Conservation (phyloP, 2,113 vertebrate genomes). For the Amia ocellicauda region DNA sequence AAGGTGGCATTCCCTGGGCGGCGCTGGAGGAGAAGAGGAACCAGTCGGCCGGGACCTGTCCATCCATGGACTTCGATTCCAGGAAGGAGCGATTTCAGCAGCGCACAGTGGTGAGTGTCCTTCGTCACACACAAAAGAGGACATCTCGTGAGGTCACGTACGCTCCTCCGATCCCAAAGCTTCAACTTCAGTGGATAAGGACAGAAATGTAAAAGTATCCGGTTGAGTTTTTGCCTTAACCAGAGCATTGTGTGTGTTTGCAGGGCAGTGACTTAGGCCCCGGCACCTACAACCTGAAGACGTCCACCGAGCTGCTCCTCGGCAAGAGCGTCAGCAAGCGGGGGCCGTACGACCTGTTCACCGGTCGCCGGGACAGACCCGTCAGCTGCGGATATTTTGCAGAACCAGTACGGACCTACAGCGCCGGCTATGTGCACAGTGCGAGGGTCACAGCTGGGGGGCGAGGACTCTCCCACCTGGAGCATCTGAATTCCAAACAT, state of each 20-base stretch:
- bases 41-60: slow-evolving; percentile 16
- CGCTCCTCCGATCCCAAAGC: not conserved
- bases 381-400: slow-evolving; percentile 40
- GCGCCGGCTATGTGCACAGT: too few relatives aligned
- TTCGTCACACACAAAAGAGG: not conserved
- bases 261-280: slow-evolving; percentile 62
- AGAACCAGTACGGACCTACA: slow-evolving; percentile 56
- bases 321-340: slow-evolving; percentile 19
- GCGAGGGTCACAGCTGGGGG: too few relatives aligned
- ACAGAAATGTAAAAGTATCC: not conserved
- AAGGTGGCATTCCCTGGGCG: slow-evolving; percentile 53
- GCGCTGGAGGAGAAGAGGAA: slow-evolving; percentile 45
- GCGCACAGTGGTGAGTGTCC: slow-evolving; percentile 8
- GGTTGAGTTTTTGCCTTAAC: not conserved
- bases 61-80: slow-evolving; percentile 16
- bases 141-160: too few relatives aligned
- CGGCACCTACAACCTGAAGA: slow-evolving; percentile 53
- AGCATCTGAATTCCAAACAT: too few relatives aligned
- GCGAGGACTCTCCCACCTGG: too few relatives aligned
- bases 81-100: slow-evolving; percentile 2
- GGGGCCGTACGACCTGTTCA: slow-evolving; percentile 48
- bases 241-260: not conserved
- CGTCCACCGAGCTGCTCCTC: slow-evolving; percentile 38
- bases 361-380: slow-evolving; percentile 34
- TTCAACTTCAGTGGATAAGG: not conserved